Evolutionary conservation across 2,888 invertebrate species (phyloP), one percentile per base, ranked within the genome.

Genomic region (Drepana falcataria): DNA sequence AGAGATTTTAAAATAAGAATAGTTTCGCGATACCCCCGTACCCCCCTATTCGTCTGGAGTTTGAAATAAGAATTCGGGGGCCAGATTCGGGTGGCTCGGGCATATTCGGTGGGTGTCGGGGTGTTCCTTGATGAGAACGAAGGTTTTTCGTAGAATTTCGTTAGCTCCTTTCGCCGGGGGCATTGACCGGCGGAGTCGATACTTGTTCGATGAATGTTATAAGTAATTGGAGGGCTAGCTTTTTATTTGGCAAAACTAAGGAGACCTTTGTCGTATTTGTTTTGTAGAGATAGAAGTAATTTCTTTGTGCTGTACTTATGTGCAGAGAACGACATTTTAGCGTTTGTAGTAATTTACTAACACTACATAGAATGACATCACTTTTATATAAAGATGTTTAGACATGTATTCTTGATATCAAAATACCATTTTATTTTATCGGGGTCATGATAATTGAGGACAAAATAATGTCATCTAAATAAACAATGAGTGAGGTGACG

Each of bases 1-100:
- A 87, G 84, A 87, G 87, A 87, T 90, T 90, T 88, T 90, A 88
- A 91, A 90, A 90, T 89, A 89, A 90, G 89, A 90, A 90, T 90
- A 91, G 90, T 91, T 91, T 89, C 82, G 85, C 86, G 84, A 86
- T 85, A 81, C 84, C 85, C 84, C 76, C 69, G 57, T 63, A 59
- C 74, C 70, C 74, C 73, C 75, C 76, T 69, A 68, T 72, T 73
- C 84, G 90, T 89, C 90, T 90, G 89, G 90, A 85, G 90, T 85
- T 86, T 83, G 87, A 85, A 87, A 87, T 87, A 91, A 90, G 89
- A 91, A 90, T 89, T 91, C 74, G 89, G 88, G 85, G 86, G 85
- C 79, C 76, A 83, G 84, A 86, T 84, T 86, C 76, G 82, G 85
- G 87, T 75, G 81, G 83, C 69, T 79, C 73, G 84, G 81, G 80